phyloP scores from a whole-genome alignment of 1,140 invertebrate genomes.

The Eriosoma lanigerum region DNA sequence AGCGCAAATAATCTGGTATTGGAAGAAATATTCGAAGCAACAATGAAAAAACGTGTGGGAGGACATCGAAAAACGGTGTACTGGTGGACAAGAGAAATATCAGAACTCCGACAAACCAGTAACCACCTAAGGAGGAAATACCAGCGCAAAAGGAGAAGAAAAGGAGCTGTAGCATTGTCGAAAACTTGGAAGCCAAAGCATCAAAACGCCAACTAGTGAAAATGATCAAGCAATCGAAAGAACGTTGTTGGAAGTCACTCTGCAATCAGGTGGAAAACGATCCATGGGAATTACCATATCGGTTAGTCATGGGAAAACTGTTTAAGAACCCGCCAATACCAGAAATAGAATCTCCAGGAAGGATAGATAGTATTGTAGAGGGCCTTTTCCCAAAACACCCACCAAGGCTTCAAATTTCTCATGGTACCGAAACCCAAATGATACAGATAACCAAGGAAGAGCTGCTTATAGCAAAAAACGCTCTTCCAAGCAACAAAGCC shows the following conservation, averaged over 20 bases:
- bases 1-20: too few species aligned
- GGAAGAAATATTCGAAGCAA: too few species aligned
- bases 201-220: not conserved
- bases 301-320: not conserved
- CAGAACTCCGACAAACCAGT: not conserved
- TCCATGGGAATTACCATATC: not conserved
- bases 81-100: not conserved
- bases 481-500: not conserved
- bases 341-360: not conserved
- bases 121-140: not conserved
- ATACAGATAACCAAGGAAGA: not conserved
- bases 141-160: not conserved
- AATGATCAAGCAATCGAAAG: not conserved
- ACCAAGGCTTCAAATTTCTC: too few species aligned
- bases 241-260: not conserved
- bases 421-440: too few species aligned
- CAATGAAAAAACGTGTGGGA: too few species aligned
- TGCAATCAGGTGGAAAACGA: constrained; percentile 4
- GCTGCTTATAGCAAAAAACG: not conserved
- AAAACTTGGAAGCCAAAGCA: not conserved
- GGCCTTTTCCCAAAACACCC: not conserved
- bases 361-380: not conserved
- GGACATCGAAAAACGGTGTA: not conserved
- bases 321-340: not conserved
- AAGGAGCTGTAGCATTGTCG: not conserved